Percentiles rank a stretch among this genome's conserved stretches.
Evolutionary conservation across 1,140 invertebrate species (phyloP).

Genomic region (Meloidogyne exigua): DNA sequence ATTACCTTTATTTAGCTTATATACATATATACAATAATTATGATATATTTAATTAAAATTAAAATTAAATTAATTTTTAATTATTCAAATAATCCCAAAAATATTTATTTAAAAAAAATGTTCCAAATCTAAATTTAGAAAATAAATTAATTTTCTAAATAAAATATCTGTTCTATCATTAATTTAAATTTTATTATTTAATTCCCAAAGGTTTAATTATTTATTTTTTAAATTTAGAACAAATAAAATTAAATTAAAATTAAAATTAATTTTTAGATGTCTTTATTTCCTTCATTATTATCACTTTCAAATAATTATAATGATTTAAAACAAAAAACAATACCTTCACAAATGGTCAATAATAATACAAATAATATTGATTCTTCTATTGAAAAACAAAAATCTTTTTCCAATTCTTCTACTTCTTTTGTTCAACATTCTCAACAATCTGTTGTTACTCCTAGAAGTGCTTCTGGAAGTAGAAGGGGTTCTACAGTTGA

Average conservation of each 20-base stretch:
- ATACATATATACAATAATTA: too few species aligned
- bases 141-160: not conserved
- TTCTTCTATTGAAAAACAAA: not conserved
- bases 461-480: conserved; percentile 10
- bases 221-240: not conserved
- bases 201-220: not conserved
- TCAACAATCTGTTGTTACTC: not conserved
- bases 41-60: too few species aligned
- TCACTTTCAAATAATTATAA: conserved; percentile 3
- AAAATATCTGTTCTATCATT: not conserved
- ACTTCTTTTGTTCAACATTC: not conserved
- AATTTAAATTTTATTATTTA: not conserved
- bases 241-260: not conserved
- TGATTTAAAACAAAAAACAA: not conserved
- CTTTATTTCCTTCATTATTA: conserved; percentile 17
- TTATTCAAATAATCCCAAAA: too few species aligned
- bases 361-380: conserved; percentile 4
- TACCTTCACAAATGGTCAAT: not conserved
- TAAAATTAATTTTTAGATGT: conserved; percentile 13
- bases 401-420: conserved; percentile 2
- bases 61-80: too few species aligned
- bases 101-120: too few species aligned
- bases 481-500: conserved; percentile 33
- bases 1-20: too few species aligned
- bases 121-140: not conserved